Conservation (phyloP, 2,888 invertebrate genomes). For the Dolichomitus sp. region DNA sequence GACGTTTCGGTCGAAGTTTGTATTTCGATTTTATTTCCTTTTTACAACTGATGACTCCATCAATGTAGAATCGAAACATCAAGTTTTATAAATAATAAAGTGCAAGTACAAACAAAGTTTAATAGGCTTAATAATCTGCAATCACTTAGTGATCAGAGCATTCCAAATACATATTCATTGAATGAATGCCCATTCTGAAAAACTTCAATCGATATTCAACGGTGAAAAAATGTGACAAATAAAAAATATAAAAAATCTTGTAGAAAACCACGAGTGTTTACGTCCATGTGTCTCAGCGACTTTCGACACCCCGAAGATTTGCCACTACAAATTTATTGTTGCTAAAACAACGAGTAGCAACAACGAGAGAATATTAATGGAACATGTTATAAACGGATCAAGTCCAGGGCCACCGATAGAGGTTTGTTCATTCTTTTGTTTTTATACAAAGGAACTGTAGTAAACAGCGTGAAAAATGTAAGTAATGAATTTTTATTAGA, state of each 20-base stretch:
- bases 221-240: background rate
- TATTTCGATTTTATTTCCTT: no score
- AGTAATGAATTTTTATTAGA: constrained; percentile 56
- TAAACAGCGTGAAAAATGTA: background rate
- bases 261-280: constrained; percentile 71
- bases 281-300: constrained; percentile 71
- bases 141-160: no score
- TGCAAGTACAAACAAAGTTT: no score
- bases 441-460: background rate
- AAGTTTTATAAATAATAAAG: no score
- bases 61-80: no score
- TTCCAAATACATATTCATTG: no score
- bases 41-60: no score
- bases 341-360: constrained; percentile 43
- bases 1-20: no score
- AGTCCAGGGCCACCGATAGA: constrained; percentile 79
- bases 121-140: no score
- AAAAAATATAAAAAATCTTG: background rate
- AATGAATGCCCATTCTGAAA: no score
- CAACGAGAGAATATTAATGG: constrained; percentile 6
- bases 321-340: constrained; percentile 75
- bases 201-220: background rate
- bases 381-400: constrained; percentile 73
- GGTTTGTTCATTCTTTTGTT: constrained; percentile 66
- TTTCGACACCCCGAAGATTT: constrained; percentile 68